These are phyloP conservation scores for Ladona fulva DNA, from an alignment of 1,140 invertebrate genomes.

Conservation along the genomic window DNA sequence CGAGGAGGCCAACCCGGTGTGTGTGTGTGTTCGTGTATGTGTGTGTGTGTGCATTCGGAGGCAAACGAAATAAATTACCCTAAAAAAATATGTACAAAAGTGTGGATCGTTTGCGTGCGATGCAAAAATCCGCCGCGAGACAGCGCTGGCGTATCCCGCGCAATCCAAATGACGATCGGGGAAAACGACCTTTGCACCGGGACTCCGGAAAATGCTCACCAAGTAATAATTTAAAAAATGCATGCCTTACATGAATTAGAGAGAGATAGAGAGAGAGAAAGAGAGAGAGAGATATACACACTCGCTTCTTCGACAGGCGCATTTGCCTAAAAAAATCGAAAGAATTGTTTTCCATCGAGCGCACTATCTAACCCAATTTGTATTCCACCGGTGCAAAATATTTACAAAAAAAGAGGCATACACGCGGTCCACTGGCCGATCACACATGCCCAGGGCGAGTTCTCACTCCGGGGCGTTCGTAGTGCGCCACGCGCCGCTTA, in stretches of 20 bases:
- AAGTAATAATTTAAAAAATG: conserved; percentile 4
- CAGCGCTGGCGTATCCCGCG: too few species aligned
- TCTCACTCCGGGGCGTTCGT: neutral
- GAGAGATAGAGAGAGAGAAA: neutral
- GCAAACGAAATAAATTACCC: conserved; percentile 6
- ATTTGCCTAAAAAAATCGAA: too few species aligned
- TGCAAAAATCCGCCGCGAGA: neutral
- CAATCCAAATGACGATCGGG: neutral
- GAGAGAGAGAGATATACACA: neutral
- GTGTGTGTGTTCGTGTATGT: too few species aligned
- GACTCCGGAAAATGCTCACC: neutral
- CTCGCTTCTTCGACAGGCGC: neutral
- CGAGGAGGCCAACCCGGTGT: neutral
- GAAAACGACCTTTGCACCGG: neutral
- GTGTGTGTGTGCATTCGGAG: neutral
- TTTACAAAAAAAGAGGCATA: neutral
- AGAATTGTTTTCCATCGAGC: too few species aligned
- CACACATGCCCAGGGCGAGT: neutral
- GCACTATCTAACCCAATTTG: neutral
- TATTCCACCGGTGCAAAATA: conserved; percentile 6
- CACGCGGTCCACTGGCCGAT: neutral
- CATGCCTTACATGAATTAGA: neutral
- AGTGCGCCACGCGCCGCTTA: neutral
- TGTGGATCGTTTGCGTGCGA: neutral
- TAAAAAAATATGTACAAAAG: conserved; percentile 9